Evolutionary conservation across 2,888 invertebrate genomes (phyloP), one percentile per base, ranked within the genome.

Genomic region (Dyspetes luteomarginatus): DNA sequence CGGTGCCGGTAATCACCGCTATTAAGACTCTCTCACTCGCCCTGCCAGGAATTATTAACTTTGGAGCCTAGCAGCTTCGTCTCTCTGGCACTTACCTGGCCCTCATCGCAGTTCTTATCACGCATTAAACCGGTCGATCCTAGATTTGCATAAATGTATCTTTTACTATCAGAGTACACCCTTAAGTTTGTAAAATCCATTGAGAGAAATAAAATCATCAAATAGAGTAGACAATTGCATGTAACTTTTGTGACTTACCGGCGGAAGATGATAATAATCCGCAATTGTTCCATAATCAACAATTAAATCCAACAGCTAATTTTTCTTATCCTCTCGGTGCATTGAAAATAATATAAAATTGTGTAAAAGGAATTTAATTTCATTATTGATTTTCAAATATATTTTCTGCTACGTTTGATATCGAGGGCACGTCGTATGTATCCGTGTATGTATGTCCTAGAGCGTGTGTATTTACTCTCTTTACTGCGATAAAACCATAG

Each of bases 1-100:
- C 80, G 72, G 76, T 68, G 76, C 72, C 68, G 76, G 80, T 81
- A 81, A 81, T 81, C 76, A 81, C 80, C 55, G 52, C 76, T 76
- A 81, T 81, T 81, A 81, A 81, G 80, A 76, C 76, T 81, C 76
- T 48, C 64, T 19, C 28, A 36, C 48, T 19, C 17, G n/a, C 24
- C 60, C 72, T 60, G 71, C 58, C 56, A 41, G 43, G 75, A 65
- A 80, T 80, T 79, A 80, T 80, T 71, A 80, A 80, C 75, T 67
- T 55, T 75, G 65, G 24, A 41, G 41, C 56, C 60, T 64, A 50
- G 45, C 68, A 69, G 43, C 75, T 67, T 43, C 69, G 41, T 73
- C 30, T 62, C 50, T 48, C 62, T 30, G 22, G 41, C 52, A 12
- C 60, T 43, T 12, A 41, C 28, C 41, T 56, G 9, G 7, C 45